Percentiles rank a stretch among this genome's conserved stretches.
Evolutionary conservation across 23 tunicate genomes (phyloP).

Genomic region (Halocynthia roretzi): DNA sequence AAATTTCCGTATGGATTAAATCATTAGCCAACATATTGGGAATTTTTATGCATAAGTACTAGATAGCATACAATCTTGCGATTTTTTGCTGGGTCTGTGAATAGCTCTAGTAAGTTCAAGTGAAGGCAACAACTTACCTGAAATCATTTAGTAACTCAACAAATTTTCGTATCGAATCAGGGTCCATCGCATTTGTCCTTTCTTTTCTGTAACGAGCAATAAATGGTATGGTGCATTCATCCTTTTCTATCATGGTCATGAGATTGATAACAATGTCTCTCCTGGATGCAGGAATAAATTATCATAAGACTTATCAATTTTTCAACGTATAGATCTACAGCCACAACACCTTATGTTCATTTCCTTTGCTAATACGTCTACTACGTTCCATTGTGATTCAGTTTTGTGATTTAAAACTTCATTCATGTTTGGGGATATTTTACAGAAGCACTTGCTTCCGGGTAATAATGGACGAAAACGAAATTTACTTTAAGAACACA

Average conservation of each 20-base stretch:
- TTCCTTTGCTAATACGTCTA: constrained; percentile 8
- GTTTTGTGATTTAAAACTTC: neutral
- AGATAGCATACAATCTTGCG: no score
- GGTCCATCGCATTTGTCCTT: constrained; percentile 66
- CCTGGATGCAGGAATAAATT: constrained; percentile 13
- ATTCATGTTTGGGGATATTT: neutral
- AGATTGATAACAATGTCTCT: constrained; percentile 32
- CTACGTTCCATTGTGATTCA: constrained; percentile 10
- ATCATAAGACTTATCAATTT: neutral
- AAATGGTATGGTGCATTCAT: constrained; percentile 89
- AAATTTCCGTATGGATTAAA: constrained; percentile 52
- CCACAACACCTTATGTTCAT: constrained; percentile 12
- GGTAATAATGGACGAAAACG: neutral
- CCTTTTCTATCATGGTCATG: constrained; percentile 44
- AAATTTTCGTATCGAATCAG: constrained; percentile 62
- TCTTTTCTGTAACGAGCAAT: constrained; percentile 87
- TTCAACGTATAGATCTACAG: neutral
- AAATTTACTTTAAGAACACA: neutral
- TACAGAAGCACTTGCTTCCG: no score
- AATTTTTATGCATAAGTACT: neutral
- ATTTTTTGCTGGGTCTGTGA: no score
- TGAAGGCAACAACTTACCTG: constrained; percentile 17
- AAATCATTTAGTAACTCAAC: constrained; percentile 36
- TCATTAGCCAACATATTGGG: neutral
- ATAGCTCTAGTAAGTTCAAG: no score